Evolutionary conservation across 2,797 vertebrate species (phyloP).

Genomic region (Manis pentadactyla): DNA sequence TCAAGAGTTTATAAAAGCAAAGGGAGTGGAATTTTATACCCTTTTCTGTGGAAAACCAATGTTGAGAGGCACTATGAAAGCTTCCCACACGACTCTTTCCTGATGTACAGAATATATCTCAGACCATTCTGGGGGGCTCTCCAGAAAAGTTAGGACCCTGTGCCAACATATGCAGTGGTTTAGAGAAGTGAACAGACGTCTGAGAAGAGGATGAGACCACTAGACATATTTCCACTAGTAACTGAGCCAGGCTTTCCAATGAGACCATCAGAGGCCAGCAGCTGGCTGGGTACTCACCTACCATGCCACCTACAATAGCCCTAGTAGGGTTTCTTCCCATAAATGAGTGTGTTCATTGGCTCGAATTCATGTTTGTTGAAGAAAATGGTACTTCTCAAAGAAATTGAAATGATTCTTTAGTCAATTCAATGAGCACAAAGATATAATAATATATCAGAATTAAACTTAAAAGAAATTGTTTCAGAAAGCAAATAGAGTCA

Average conservation of each 20-base stretch:
- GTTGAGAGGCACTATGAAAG: background rate
- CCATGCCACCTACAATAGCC: conserved; percentile 23
- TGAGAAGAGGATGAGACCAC: conserved; percentile 62
- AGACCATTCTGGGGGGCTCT: background rate
- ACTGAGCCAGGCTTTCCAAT: background rate
- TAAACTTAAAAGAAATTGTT: background rate
- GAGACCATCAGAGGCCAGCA: conserved; percentile 6
- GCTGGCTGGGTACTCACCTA: background rate
- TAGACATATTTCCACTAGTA: conserved; percentile 55
- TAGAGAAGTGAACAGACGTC: background rate
- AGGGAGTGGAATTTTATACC: background rate
- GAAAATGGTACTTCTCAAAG: conserved; percentile 12
- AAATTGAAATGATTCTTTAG: conserved; percentile 20
- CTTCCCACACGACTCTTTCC: background rate
- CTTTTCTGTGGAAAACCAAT: background rate
- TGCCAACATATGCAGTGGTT: conserved; percentile 40
- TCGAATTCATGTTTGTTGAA: background rate
- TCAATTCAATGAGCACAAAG: background rate
- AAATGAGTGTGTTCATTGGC: conserved; percentile 58
- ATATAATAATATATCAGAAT: background rate
- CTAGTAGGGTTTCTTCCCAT: background rate
- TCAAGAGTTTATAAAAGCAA: background rate
- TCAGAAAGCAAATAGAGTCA: background rate
- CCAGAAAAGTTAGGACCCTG: background rate
- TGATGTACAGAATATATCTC: background rate